phyloP scores from a whole-genome alignment of 1,140 invertebrate genomes.

The Tetramorium parvispinum region DNA sequence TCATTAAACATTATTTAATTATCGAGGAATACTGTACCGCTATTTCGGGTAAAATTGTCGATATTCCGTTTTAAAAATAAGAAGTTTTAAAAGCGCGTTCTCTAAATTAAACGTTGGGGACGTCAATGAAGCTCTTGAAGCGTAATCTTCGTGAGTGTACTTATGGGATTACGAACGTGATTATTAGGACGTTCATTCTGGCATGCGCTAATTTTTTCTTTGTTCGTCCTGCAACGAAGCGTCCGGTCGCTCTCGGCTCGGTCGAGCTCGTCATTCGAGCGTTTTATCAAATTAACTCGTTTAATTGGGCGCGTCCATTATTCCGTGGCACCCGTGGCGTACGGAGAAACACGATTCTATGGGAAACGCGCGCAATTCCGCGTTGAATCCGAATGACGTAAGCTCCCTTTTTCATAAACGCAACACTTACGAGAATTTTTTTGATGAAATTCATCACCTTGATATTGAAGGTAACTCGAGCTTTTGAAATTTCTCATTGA shows the following conservation, averaged over 20 bases:
- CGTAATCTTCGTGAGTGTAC: conserved; percentile 47
- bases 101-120: not conserved
- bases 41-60: not conserved
- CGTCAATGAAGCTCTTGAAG: not conserved
- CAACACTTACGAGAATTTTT: not conserved
- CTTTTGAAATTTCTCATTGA: not conserved
- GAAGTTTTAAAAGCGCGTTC: not conserved
- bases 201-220: conserved; percentile 58
- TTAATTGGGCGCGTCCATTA: conserved; percentile 74
- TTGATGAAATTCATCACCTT: not conserved
- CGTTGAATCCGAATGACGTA: conserved; percentile 14
- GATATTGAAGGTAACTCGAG: not conserved
- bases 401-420: not conserved
- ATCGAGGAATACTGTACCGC: not conserved
- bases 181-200: conserved; percentile 61
- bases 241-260: not conserved
- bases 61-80: not conserved
- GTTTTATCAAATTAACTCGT: conserved; percentile 80
- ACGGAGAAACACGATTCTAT: conserved; percentile 67
- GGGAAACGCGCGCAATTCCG: conserved; percentile 51
- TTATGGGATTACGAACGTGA: conserved; percentile 12
- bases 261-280: conserved; percentile 51
- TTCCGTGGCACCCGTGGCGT: conserved; percentile 43
- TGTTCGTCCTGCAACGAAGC: conserved; percentile 39
- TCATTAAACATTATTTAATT: not conserved